Conservation (phyloP, 2,888 invertebrate genomes). For the Netelia inedita region DNA sequence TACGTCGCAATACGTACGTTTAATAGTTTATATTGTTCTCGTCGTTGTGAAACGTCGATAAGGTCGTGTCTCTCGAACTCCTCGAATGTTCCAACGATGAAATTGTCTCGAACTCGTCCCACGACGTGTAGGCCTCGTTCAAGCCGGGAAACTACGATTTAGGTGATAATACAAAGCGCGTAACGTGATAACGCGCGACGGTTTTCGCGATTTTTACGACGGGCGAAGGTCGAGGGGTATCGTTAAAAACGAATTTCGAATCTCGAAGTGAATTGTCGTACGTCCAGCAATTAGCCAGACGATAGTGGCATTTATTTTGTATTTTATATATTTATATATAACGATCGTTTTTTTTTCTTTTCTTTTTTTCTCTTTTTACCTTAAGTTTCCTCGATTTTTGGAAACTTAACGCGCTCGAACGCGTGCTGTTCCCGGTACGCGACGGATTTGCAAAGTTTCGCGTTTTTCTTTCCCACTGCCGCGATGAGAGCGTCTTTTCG, state of each 20-base stretch:
- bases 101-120: neutral
- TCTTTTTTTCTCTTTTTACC: constrained; percentile 2
- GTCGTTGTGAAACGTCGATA: constrained; percentile 12
- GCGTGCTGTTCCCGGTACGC: no score
- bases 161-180: no score
- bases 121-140: no score
- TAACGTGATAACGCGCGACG: no score
- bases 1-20: constrained; percentile 75
- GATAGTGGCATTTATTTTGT: constrained; percentile 63
- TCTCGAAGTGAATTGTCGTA: constrained; percentile 12
- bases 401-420: no score
- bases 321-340: constrained; percentile 2
- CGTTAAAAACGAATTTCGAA: constrained; percentile 3
- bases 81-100: constrained; percentile 20
- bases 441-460: neutral
- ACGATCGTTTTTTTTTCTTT: neutral
- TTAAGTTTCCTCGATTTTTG: neutral
- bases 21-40: constrained; percentile 73
- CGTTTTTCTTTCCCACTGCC: constrained; percentile 7
- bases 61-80: neutral
- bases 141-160: no score
- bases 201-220: neutral
- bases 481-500: neutral
- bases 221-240: neutral
- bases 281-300: constrained; percentile 30